Evolutionary conservation across 2,888 invertebrate genomes (phyloP), one percentile per base, ranked within the genome.

Genomic region (Phoenoteleia sp.): DNA sequence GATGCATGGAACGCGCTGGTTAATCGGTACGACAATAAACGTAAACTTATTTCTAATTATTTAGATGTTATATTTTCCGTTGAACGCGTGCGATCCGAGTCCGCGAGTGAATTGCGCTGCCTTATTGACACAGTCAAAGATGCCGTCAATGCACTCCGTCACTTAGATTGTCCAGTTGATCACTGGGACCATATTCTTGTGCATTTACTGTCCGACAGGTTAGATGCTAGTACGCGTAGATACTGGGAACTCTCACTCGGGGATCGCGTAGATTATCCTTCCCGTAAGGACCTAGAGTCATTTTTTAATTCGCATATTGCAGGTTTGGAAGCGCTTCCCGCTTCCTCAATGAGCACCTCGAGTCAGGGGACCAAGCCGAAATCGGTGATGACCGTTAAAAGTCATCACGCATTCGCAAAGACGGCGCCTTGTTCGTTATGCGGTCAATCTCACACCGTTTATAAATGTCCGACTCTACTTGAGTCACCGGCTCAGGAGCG

Each of bases 221-320:
- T 60, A 2, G 39, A 60, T 19, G 2, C 1, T 19, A n/a, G 11
- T 2, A 69, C 56, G 2, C 25, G 69, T 3, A 27, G 27, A 17
- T 17, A 36, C 1, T 69, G 69, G 42, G 69, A 54, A 21, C 19
- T 69, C 1, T 42, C 39, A 4, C 69, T 69, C 17, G 69, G 29
- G 5, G 69, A 69, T 54, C 42, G 17, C 7, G 13, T 11, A 2
- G 69, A 69, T 21, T 69, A 29, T 69, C 54, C 69, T 2, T 29
- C 19, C 13, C 49, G 47, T 33, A 33, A 9, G 13, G 49, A 66
- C 11, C 17, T 66, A 1, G 33, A 19, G 6, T 49, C 47, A 5
- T 33, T 67, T 52, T 52, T 67, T 33, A 67, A 27, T 15, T 29
- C 56, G 17, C 56, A 56, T 3, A 56, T 56, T 7, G 29, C 27